phyloP scores from a whole-genome alignment of 2,797 vertebrate genomes.

The Tolypeutes matacus region DNA sequence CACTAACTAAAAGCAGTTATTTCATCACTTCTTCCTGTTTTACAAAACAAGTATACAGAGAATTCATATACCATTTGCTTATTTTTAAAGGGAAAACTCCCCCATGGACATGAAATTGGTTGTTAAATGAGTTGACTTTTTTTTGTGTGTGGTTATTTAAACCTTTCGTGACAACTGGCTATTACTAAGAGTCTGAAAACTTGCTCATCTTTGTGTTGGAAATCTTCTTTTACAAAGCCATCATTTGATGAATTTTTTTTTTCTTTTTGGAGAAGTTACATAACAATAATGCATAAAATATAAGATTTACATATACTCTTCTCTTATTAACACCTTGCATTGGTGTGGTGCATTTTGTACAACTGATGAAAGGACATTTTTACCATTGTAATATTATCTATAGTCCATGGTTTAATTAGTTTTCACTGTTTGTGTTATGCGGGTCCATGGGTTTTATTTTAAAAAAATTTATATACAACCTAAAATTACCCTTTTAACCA shows the following conservation, averaged over 20 bases:
- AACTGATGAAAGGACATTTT: too few relatives aligned
- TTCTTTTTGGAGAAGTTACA: background rate
- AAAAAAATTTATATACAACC: too few relatives aligned
- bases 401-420: too few relatives aligned
- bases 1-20: slow-evolving; percentile 46
- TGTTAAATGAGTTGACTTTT: slow-evolving; percentile 34
- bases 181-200: slow-evolving; percentile 57
- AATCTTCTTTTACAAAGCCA: slow-evolving; percentile 62
- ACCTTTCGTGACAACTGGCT: background rate
- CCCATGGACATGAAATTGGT: slow-evolving; percentile 38
- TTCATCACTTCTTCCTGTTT: slow-evolving; percentile 61
- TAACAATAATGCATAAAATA: too few relatives aligned
- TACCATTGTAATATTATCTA: too few relatives aligned
- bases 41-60: slow-evolving; percentile 64
- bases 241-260: slow-evolving; percentile 23
- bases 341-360: too few relatives aligned
- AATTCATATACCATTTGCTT: background rate
- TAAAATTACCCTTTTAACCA: too few relatives aligned
- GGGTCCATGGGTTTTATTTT: too few relatives aligned
- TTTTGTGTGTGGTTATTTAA: slow-evolving; percentile 49
- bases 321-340: too few relatives aligned
- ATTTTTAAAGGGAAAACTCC: slow-evolving; percentile 60
- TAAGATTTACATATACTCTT: too few relatives aligned
- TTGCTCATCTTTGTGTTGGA: slow-evolving; percentile 43
- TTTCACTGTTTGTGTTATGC: too few relatives aligned